Evolutionary conservation across 2,797 vertebrate genomes (phyloP).

Genomic region (Leuciscus waleckii): DNA sequence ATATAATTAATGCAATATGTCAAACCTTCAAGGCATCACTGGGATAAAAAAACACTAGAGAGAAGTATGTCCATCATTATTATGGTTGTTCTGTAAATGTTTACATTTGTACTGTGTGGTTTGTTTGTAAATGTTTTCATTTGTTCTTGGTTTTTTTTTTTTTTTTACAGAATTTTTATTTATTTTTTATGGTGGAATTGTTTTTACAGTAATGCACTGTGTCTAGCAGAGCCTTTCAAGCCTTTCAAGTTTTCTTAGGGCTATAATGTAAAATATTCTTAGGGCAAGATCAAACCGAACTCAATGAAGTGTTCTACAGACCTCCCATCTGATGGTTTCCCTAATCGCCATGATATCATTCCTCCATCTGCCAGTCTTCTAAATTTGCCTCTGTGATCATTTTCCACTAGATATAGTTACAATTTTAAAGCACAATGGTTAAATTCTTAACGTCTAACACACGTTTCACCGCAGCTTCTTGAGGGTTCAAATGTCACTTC

Average conservation of each 20-base stretch:
- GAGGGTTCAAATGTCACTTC: neutral
- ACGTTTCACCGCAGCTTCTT: neutral
- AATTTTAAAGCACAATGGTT: neutral
- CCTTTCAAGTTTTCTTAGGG: neutral
- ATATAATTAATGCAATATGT: no score
- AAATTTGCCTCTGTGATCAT: neutral
- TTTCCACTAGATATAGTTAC: neutral
- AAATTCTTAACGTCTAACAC: neutral
- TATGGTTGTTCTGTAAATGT: neutral
- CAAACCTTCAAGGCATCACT: no score
- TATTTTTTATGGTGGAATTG: neutral
- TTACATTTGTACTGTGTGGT: neutral
- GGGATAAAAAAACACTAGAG: no score
- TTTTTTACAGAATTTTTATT: neutral
- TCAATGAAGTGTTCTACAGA: conserved; percentile 5
- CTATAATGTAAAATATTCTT: neutral
- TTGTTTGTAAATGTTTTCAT: no score
- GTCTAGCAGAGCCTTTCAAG: neutral
- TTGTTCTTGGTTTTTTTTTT: no score
- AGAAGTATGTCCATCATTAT: no score
- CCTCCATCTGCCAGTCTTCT: neutral
- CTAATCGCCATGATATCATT: neutral
- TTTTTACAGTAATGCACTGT: neutral
- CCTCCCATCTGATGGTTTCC: conserved; percentile 3
- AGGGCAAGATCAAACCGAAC: neutral